Evolutionary conservation across 1,140 invertebrate genomes (phyloP), one percentile per base, ranked within the genome.

Genomic region (Sitobion miscanthi): DNA sequence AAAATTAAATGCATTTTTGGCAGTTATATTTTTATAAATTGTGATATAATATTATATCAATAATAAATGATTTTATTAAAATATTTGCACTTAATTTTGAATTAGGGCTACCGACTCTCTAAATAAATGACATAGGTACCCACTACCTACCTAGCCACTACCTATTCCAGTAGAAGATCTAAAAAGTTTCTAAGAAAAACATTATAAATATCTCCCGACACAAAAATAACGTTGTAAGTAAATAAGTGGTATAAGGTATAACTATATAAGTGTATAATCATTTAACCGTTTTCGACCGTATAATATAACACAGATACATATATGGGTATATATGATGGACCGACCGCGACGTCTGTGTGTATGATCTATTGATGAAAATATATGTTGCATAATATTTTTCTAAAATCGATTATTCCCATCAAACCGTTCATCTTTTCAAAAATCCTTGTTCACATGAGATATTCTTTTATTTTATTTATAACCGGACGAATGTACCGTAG

Each of bases 361-460:
- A n/a, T 77, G 11, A 77, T 77, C 11, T 77, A 77, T 77, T 77
- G 62, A 77, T 35, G 14, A 77, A 77, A 77, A 77, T 77, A n/a
- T 20, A 77, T 69, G 30, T 69, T n/a, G 11, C 62, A n/a, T 69
- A 62, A 11, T 14, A 11, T n/a, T 30, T 77, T 77, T 77, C 62
- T 77, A 77, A 77, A 77, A 77, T 77, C 62, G 62, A n/a, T 77
- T 77, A n/a, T 77, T 77, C 62, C n/a, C 62, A 77, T 7, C n/a
- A 77, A 77, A 77, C 30, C 30, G 30, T 77, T 77, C 62, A 77
- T 77, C n/a, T 77, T n/a, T 69, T 69, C 30, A 69, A 11, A 69
- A 14, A 69, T 69, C 62, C 30, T 69, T 69, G 30, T 69, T 69
- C 62, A 69, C 30, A 35, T 35, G n/a, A 77, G 14, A n/a, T 77